Base-by-base conservation (phyloP, 2,797 vertebrate genomes). In the Lophotriccus pileatus region DNA sequence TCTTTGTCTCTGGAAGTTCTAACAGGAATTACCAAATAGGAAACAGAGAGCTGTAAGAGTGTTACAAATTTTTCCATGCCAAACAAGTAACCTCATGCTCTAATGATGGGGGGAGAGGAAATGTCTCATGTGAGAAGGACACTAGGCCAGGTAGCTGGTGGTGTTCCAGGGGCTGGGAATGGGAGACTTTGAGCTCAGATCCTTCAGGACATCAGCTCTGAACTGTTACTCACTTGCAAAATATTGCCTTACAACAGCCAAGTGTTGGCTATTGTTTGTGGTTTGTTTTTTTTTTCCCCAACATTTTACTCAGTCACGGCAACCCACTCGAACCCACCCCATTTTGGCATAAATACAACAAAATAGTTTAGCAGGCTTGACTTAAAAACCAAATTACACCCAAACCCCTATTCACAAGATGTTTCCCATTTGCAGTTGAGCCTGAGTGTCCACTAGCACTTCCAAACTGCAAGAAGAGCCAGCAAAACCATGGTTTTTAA, bases 381-480 rank as follows among this genome's bases (percentile, higher is more conserved):
- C 15, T 80, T 80, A 67, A 66, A 10, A 58, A 23, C 9, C 32
- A 93, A 67, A 52, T 46, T 24, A n/a, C 32, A 46, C 34, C 34
- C 55, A 47, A 92, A 81, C 10, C 8, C 10, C n/a, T 24, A 30
- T 10, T 69, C 56, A 47, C 36, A 63, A 69, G 17, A 36, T 21
- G 14, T 12, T 52, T 78, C 86, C 37, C 12, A 41, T 36, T 80
- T 84, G 68, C 50, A 86, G 3, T 53, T 30, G 44, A 81, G 27
- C 15, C 23, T 7, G 17, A 53, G 23, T 14, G 15, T 87, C 44
- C 41, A 63, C 27, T 24, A 82, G 27, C 34, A 30, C 23, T 79
- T 81, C 74, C 44, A 76, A 76, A 60, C n/a, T 19, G 14, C 32
- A 96, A 79, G 21, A 85, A 13, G 53, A 84, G 44, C 37, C 80